Evolutionary conservation across 2,888 invertebrate species (phyloP).

Genomic region (Prenolepis imparis): DNA sequence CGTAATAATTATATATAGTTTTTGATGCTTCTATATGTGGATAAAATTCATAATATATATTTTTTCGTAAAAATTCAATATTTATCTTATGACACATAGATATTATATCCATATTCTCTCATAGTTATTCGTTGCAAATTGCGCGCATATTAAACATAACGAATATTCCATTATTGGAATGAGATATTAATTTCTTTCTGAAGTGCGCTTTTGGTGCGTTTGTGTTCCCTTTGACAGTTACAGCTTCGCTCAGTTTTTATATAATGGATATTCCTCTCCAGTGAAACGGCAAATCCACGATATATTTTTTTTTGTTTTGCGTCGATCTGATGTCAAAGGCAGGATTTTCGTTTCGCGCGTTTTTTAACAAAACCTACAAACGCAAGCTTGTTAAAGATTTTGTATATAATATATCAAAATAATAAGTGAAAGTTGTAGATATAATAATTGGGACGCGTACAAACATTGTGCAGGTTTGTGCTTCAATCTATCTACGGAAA

Average conservation of each 20-base stretch:
- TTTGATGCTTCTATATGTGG: not conserved
- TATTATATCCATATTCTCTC: not conserved
- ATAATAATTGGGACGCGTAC: slow-evolving; percentile 1
- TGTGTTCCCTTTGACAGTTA: slow-evolving; percentile 55
- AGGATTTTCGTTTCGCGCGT: slow-evolving; percentile 30
- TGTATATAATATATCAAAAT: slow-evolving; percentile 2
- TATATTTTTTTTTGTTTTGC: slow-evolving; percentile 36
- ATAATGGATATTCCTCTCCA: slow-evolving; percentile 41
- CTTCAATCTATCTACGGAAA: not conserved
- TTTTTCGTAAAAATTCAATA: slow-evolving; percentile 12
- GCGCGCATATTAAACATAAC: slow-evolving; percentile 23
- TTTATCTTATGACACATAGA: slow-evolving; percentile 6
- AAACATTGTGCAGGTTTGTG: not conserved
- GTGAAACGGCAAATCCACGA: slow-evolving; percentile 24
- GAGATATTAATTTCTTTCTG: slow-evolving; percentile 60
- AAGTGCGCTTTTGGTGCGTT: slow-evolving; percentile 44
- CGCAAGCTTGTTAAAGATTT: slow-evolving; percentile 9
- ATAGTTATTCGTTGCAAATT: not conserved
- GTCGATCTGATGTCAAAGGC: slow-evolving; percentile 45
- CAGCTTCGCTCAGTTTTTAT: slow-evolving; percentile 47
- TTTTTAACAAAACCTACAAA: slow-evolving; percentile 45
- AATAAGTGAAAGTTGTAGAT: not conserved
- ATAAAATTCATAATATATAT: not conserved
- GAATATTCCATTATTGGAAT: slow-evolving; percentile 20
- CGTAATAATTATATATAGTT: slow-evolving; percentile 12